A percentile compares a stretch with the other conserved stretches of the same genome.
Conservation (phyloP, 2,113 vertebrate species). For the Stomatorhinus ivindoensis region DNA sequence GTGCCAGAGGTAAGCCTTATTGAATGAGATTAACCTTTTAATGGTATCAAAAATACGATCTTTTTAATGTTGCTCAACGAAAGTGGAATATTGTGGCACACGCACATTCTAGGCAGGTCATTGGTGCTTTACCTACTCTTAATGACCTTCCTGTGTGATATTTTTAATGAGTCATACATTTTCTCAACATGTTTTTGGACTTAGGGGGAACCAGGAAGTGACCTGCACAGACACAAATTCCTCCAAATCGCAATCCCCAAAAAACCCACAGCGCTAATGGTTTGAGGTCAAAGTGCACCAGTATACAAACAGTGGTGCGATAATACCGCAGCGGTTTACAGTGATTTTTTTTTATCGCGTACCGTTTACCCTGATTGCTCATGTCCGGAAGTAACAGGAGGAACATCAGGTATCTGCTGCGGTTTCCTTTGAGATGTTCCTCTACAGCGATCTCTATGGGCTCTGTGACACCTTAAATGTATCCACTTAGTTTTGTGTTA, state of each 20-base stretch:
- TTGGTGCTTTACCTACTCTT: background rate
- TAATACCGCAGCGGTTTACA: background rate
- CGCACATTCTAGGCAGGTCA: background rate
- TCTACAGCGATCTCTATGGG: background rate
- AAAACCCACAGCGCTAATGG: too few relatives aligned
- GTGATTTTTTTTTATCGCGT: background rate
- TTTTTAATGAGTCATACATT: background rate
- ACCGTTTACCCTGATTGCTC: background rate
- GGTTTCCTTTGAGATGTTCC: background rate
- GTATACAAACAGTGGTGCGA: background rate
- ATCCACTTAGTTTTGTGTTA: background rate
- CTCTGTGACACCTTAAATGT: background rate
- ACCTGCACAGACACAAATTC: too few relatives aligned
- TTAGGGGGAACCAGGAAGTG: too few relatives aligned
- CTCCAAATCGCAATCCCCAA: too few relatives aligned
- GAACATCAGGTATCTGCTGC: background rate
- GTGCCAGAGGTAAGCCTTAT: background rate
- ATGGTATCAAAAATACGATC: background rate
- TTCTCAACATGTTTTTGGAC: too few relatives aligned
- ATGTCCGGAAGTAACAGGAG: background rate
- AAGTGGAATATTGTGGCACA: background rate
- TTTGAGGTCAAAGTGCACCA: too few relatives aligned
- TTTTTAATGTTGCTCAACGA: background rate
- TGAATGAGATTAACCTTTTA: background rate
- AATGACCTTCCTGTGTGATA: background rate